Base-by-base conservation (phyloP, 2,888 invertebrate genomes). In the Cryptus viduatorius region DNA sequence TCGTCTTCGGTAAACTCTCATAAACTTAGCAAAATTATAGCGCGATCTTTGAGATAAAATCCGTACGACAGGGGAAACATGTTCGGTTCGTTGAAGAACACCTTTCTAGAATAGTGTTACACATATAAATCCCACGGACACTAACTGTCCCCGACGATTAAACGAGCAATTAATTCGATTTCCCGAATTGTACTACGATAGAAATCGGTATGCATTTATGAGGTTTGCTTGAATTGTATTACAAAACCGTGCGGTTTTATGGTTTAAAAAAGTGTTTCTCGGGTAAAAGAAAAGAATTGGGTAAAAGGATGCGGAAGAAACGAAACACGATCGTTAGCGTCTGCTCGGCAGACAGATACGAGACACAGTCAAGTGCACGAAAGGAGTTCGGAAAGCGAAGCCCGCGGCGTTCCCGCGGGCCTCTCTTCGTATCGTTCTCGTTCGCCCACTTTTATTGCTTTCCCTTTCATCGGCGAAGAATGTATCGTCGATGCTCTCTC, bases 21-120 rank as follows among this genome's bases (percentile, higher is more conserved):
- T 87, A 89, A 89, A 88, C 78, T 81, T 83, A 77, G 86, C 86
- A 87, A 87, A 89, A 88, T 88, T 88, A 87, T 88, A 82, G 87
- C 77, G 79, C 73, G 84, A 87, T 86, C 83, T 37, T 37, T 37
- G 82, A 82, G 85, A 86, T 85, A 83, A 84, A 79, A 81, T 75
- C 76, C 42, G 71, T 67, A 68, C 79, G 31, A 42, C 67, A 59
- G 71, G 48, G 31, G 14, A 73, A 77, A 84, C 84, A 81, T 81
- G 73, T 81, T 77, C 48, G 76, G 73, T 78, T 81, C 84, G 76
- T 44, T 46, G 61, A 56, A 50, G 56, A 79, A 46, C 29, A 79
- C 48, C 64, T 80, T 77, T 65, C 42, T 31, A 46, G 48, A 61
- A 76, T 61, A n/a, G 53, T 59, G 14, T 37, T 24, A 37, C 37